These are phyloP conservation scores for Sciaenops ocellatus DNA, from an alignment of 2,797 vertebrate genomes.

Conservation along the genomic window DNA sequence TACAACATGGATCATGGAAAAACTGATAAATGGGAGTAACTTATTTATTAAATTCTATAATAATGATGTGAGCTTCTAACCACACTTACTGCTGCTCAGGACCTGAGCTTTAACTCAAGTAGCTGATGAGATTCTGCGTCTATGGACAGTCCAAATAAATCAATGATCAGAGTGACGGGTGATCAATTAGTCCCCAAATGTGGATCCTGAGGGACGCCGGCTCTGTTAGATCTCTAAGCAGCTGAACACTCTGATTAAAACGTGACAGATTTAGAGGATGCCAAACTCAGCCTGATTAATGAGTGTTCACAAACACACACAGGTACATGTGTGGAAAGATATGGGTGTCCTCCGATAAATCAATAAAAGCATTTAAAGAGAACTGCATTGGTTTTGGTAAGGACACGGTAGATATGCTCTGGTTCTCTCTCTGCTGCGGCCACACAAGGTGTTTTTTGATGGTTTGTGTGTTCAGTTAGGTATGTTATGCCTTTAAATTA, in stretches of 20 bases:
- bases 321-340: slow-evolving; percentile 3
- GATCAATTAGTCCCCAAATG: slow-evolving; percentile 62
- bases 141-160: slow-evolving; percentile 54
- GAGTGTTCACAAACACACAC: slow-evolving; percentile 21
- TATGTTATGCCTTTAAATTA: not conserved
- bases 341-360: slow-evolving; percentile 13
- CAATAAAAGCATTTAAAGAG: slow-evolving; percentile 23
- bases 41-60: slow-evolving; percentile 10
- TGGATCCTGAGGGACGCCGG: slow-evolving; percentile 51
- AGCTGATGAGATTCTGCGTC: slow-evolving; percentile 48
- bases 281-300: slow-evolving; percentile 57
- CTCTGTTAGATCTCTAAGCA: slow-evolving; percentile 34
- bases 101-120: slow-evolving; percentile 32
- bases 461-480: not conserved
- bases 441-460: not conserved
- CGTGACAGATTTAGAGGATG: slow-evolving; percentile 57
- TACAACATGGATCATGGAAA: not conserved
- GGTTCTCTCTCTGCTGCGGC: not conserved
- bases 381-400: not conserved
- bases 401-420: not conserved
- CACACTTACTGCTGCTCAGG: not conserved
- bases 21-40: not conserved
- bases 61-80: not conserved
- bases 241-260: slow-evolving; percentile 64
- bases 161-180: slow-evolving; percentile 51